Conservation (phyloP, 1,140 invertebrate genomes). For the Drosophila littoralis region DNA sequence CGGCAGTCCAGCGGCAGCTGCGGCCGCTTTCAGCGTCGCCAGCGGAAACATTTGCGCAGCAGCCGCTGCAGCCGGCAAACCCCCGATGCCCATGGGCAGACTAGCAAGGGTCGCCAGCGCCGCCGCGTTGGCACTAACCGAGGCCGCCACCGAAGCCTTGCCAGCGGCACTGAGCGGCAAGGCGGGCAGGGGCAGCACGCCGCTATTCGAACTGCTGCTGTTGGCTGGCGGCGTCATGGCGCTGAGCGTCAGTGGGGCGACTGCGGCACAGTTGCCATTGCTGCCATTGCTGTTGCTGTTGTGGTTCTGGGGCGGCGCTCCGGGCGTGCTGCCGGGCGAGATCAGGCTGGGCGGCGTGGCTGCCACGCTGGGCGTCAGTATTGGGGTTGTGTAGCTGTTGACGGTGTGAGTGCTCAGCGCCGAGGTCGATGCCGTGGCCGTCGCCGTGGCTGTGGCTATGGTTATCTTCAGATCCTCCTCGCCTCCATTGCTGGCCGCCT, state of each 20-base stretch:
- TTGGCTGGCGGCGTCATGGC: conserved; percentile 51
- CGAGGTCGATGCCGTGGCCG: conserved; percentile 28
- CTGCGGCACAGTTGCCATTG: conserved; percentile 63
- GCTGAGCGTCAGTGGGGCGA: conserved; percentile 61
- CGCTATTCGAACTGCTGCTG: conserved; percentile 43
- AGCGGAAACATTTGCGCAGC: conserved; percentile 63
- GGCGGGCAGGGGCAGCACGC: conserved; percentile 63
- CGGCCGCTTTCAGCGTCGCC: conserved; percentile 68
- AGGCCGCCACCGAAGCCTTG: conserved; percentile 27
- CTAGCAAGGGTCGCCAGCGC: conserved; percentile 59
- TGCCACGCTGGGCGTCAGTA: conserved; percentile 56
- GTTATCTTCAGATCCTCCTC: conserved; percentile 76
- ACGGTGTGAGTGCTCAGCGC: conserved; percentile 54
- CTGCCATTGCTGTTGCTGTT: conserved; percentile 62
- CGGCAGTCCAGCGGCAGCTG: conserved; percentile 63
- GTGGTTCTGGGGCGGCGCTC: conserved; percentile 28
- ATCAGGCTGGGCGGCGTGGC: conserved; percentile 58
- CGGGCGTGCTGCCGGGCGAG: conserved; percentile 57
- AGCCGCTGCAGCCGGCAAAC: conserved; percentile 32
- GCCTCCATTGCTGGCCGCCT: conserved; percentile 63
- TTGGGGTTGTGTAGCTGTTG: conserved; percentile 62
- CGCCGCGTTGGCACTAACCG: conserved; percentile 52
- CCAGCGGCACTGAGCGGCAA: conserved; percentile 36
- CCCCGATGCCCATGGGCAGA: conserved; percentile 58
- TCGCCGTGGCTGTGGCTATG: conserved; percentile 52